A percentile compares a stretch with the other conserved stretches of the same genome.
Conservation (phyloP, 2,113 vertebrate genomes). For the Oncorhynchus keta region DNA sequence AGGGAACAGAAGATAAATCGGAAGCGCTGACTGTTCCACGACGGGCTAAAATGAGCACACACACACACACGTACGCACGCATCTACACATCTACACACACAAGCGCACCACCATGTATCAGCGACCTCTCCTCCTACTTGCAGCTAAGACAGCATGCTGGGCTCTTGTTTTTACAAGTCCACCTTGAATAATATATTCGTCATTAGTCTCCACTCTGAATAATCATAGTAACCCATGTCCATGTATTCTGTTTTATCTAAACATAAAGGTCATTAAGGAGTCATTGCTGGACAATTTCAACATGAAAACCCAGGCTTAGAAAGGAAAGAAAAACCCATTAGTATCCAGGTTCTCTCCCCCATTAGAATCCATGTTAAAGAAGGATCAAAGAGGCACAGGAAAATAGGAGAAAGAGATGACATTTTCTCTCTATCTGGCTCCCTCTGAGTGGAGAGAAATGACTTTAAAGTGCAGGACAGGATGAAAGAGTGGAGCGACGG, state of each 20-base stretch:
- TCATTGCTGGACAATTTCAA: conserved; percentile 67
- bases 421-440: conserved; percentile 68
- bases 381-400: conserved; percentile 69
- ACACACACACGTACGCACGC: background rate
- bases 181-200: conserved; percentile 63
- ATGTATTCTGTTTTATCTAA: conserved; percentile 37
- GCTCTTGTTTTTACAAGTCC: conserved; percentile 29
- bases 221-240: conserved; percentile 51
- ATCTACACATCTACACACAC: background rate
- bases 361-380: conserved; percentile 55
- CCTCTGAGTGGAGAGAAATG: conserved; percentile 60
- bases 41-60: too few relatives aligned
- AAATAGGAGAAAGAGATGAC: conserved; percentile 60
- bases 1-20: conserved; percentile 67
- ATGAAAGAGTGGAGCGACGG: conserved; percentile 57
- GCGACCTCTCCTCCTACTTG: background rate
- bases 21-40: background rate
- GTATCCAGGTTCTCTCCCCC: conserved; percentile 45
- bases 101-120: background rate
- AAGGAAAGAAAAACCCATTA: conserved; percentile 49
- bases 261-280: conserved; percentile 67
- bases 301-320: conserved; percentile 59
- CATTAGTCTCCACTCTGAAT: conserved; percentile 62
- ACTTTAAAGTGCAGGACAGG: conserved; percentile 64
- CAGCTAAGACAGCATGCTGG: background rate